phyloP scores from a whole-genome alignment of 2,888 invertebrate genomes.

The Smittia aterrima region DNA sequence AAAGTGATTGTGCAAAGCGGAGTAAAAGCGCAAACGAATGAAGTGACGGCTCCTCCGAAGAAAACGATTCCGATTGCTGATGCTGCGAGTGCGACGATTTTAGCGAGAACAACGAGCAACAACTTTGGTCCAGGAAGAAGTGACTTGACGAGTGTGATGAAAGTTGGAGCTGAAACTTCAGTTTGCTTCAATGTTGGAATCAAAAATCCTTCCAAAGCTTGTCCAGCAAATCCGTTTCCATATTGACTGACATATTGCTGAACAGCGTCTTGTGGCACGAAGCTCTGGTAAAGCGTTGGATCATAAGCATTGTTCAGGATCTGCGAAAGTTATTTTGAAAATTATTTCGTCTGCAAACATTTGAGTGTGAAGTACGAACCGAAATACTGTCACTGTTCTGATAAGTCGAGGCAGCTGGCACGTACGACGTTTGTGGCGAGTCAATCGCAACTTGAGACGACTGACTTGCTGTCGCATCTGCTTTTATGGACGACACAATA shows the following conservation, averaged over 20 bases:
- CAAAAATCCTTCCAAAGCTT: slow-evolving; percentile 54
- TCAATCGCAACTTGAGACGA: not conserved
- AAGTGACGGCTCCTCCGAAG: slow-evolving; percentile 58
- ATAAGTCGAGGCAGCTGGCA: slow-evolving; percentile 2
- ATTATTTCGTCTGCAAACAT: not conserved
- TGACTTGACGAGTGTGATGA: not conserved
- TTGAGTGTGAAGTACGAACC: not conserved
- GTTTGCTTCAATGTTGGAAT: slow-evolving; percentile 47
- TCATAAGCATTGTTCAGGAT: slow-evolving; percentile 47
- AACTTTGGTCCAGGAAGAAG: slow-evolving; percentile 43
- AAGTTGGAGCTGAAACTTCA: slow-evolving; percentile 6
- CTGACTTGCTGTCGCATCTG: slow-evolving; percentile 1
- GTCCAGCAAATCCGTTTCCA: slow-evolving; percentile 49
- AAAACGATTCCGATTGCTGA: slow-evolving; percentile 55
- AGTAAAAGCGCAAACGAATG: slow-evolving; percentile 59
- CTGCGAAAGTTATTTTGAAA: slow-evolving; percentile 34
- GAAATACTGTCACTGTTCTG: not conserved
- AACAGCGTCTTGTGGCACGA: slow-evolving; percentile 50
- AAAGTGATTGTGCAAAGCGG: slow-evolving; percentile 58
- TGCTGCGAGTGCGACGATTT: slow-evolving; percentile 53
- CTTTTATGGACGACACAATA: not conserved
- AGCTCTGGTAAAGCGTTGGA: slow-evolving; percentile 47
- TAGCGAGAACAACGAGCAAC: slow-evolving; percentile 51
- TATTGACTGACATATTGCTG: slow-evolving; percentile 52
- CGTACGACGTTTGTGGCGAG: slow-evolving; percentile 8